These are phyloP conservation scores for Nerophis lumbriciformis DNA, from an alignment of 2,113 vertebrate species.

Conservation along the genomic window DNA sequence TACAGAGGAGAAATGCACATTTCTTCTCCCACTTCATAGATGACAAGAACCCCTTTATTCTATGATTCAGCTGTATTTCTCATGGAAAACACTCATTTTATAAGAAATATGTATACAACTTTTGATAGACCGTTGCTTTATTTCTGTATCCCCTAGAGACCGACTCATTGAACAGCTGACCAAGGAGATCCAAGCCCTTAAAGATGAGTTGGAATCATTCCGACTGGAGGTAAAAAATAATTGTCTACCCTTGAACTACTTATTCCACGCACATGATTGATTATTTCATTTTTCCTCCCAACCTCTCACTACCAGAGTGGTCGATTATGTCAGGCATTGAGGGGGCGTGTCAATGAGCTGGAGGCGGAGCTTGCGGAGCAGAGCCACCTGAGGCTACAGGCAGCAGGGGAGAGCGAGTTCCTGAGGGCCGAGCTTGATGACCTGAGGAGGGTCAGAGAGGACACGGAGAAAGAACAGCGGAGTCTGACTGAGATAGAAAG, in stretches of 20 bases:
- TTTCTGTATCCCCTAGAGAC: slow-evolving; percentile 74
- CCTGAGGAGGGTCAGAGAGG: slow-evolving; percentile 82
- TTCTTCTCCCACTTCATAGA: neutral
- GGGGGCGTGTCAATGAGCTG: slow-evolving; percentile 82
- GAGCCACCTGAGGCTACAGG: slow-evolving; percentile 88
- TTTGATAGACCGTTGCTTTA: neutral
- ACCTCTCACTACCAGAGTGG: slow-evolving; percentile 69
- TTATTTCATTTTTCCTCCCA: neutral
- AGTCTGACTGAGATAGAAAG: slow-evolving; percentile 92
- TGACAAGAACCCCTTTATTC: neutral
- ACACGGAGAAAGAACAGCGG: slow-evolving; percentile 92
- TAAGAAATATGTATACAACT: neutral
- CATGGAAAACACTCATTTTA: neutral
- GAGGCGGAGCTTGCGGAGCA: slow-evolving; percentile 94
- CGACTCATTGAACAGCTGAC: slow-evolving; percentile 85
- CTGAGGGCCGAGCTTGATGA: slow-evolving; percentile 88
- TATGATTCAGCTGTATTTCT: neutral
- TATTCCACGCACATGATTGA: neutral
- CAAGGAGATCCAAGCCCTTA: slow-evolving; percentile 79
- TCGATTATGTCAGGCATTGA: slow-evolving; percentile 78
- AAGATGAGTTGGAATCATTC: slow-evolving; percentile 83
- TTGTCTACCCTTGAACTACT: neutral
- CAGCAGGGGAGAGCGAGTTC: slow-evolving; percentile 85
- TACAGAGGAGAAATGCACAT: neutral
- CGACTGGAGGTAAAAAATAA: slow-evolving; percentile 78